phyloP scores from a whole-genome alignment of 2,888 invertebrate species.

The Eumacrocentrus americanus region DNA sequence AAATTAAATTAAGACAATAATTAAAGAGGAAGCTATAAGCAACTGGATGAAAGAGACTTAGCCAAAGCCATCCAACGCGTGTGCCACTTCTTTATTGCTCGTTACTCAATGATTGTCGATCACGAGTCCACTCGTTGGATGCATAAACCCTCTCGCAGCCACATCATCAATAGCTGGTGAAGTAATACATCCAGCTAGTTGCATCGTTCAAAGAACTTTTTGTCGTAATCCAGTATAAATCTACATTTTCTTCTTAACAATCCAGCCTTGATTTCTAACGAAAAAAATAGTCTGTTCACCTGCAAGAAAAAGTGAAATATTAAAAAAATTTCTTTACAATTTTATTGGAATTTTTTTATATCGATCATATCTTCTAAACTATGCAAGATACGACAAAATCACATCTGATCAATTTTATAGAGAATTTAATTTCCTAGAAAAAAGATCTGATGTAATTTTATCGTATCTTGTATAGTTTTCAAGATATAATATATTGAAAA shows the following conservation, averaged over 20 bases:
- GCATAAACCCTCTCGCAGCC: background rate
- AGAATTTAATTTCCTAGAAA: background rate
- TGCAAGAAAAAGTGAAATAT: background rate
- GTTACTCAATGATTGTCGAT: slow-evolving; percentile 27
- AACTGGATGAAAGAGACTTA: background rate
- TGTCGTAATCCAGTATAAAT: background rate
- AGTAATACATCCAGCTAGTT: slow-evolving; percentile 9
- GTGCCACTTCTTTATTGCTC: slow-evolving; percentile 10
- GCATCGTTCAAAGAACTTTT: background rate
- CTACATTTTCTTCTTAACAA: background rate
- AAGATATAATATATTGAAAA: background rate
- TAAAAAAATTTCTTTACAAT: background rate
- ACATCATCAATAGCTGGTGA: background rate
- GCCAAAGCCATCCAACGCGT: slow-evolving; percentile 3
- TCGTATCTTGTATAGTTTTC: background rate
- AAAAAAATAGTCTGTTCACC: background rate
- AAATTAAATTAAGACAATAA: background rate
- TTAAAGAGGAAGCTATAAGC: background rate
- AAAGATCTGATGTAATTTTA: background rate
- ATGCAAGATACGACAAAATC: too few relatives aligned
- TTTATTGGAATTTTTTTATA: background rate
- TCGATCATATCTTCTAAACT: too few relatives aligned
- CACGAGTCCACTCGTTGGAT: slow-evolving; percentile 10
- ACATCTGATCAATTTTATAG: background rate
- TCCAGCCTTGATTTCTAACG: background rate